Base-by-base conservation (phyloP, 2,888 invertebrate genomes). In the Heliconius ethilla region DNA sequence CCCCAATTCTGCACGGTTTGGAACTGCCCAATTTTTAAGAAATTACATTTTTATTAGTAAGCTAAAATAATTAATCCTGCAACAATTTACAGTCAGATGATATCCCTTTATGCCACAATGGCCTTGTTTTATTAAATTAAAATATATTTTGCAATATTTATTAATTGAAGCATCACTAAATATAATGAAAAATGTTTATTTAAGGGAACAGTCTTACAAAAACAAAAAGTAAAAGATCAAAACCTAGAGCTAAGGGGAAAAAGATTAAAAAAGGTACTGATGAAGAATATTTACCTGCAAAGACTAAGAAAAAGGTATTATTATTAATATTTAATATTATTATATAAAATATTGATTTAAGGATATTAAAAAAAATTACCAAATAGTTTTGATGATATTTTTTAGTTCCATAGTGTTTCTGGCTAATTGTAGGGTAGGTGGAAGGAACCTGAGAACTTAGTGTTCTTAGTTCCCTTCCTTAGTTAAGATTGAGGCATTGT, bases 211-310 rank as follows among this genome's bases (percentile, higher is more conserved):
- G 18, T 27, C 45, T 33, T 69, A 67, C 67, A 59, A 59, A 59
- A 59, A 59, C n/a, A 59, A 59, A 59, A 59, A 59, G n/a, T 59
- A 59, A 59, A n/a, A n/a, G 11, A 59, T 27, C 78, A 62, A 79
- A 40, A 76, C 13, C 7, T 27, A 78, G 59, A 27, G 15, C 63
- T 63, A 63, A 11, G 62, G 69, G 45, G 75, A 75, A 45, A 76
- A 73, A 37, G 62, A 6, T 63, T 18, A 69, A 79, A 25, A 72
- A 78, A 2, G 74, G 70, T 15, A 65, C 74, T 0, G 81, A 81
- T 27, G 80, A 81, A 22, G 83, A 83, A 4, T 83, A 82, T 62
- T 27, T 72, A 11, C 82, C 76, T 73, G 18, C 79, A 15, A 75
- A 79, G 29, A 65, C 27, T 33, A 67, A 67, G 5, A 81, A 78